Base-by-base conservation (phyloP, 2,113 vertebrate species). In the pig (Sus scrofa) region DNA sequence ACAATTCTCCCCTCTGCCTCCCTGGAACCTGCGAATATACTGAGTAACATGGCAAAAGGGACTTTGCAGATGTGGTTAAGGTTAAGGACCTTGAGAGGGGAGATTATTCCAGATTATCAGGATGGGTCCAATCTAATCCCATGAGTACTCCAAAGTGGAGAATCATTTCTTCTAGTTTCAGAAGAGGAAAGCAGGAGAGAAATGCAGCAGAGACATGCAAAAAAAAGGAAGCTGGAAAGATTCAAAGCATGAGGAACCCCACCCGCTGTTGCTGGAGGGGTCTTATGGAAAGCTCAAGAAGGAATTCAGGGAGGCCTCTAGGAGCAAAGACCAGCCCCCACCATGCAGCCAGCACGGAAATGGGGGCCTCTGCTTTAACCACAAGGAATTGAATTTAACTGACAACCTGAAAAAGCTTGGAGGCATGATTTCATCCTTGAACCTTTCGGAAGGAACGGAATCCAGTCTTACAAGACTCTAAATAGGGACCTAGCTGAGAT, bases 391-490 rank as follows among this genome's bases (percentile, higher is more conserved):
- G 4, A 86, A 77, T 73, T 85, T 60, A 71, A 58, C 19, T 26
- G 54, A 90, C 50, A 90, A 70, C 14, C 67, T 56, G 4, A 93
- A 15, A 13, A 44, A 70, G 16, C 16, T 86, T 84, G 34, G n/a
- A 71, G 86, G n/a, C 30, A 86, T 44, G 62, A 92, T 74, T 74
- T 68, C 50, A 58, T 81, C 56, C 22, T 16, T 1, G 30, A 68
- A 89, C 68, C n/a, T 93, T 79, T 44, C 84, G 63, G 62, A 79
- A 85, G 58, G 27, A 81, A 30, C 75, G 24, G 75, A 82, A 67
- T 19, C 79, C 39, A 81, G 26, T 32, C 54, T 67, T 20, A 22
- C 5, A 22, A 70, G 58, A 50, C n/a, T 71, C 44, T 78, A 56
- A 89, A 22, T 30, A 79, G 54, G 13, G 34, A 63, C 32, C 30